A percentile compares a stretch with the other conserved stretches of the same genome.
phyloP scores from a whole-genome alignment of 2,797 vertebrate species.

The Cynopterus sphinx region DNA sequence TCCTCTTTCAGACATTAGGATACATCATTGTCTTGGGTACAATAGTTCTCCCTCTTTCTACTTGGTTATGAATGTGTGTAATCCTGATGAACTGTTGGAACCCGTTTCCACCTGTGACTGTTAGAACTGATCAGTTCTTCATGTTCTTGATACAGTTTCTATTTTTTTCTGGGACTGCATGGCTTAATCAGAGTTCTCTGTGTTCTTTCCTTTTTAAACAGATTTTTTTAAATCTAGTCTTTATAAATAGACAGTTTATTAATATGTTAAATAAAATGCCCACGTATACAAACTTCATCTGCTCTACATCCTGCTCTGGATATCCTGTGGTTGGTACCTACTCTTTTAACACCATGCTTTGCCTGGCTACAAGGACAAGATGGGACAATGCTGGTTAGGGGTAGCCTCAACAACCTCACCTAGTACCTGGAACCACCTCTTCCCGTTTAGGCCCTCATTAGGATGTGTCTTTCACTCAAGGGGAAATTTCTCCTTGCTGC shows the following conservation, averaged over 20 bases:
- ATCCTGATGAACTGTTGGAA: background rate
- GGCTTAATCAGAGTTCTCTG: background rate
- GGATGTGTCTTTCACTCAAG: background rate
- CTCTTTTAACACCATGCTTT: background rate
- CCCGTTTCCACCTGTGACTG: background rate
- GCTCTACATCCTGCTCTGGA: background rate
- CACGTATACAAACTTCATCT: background rate
- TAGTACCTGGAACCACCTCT: background rate
- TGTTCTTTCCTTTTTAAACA: background rate
- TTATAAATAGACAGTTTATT: background rate
- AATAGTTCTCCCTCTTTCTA: background rate
- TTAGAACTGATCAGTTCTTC: background rate
- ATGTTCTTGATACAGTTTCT: background rate
- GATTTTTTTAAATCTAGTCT: background rate
- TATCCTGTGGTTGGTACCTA: background rate
- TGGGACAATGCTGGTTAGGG: background rate
- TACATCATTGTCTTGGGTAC: background rate
- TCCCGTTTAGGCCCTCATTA: background rate
- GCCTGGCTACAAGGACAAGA: background rate
- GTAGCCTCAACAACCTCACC: background rate
- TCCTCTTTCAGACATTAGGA: background rate
- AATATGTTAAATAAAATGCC: background rate
- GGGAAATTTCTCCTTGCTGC: background rate
- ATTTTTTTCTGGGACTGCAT: background rate
- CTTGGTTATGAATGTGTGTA: background rate